Conservation (phyloP, 2,797 vertebrate species). For the Parotocinclus haroldoi region DNA sequence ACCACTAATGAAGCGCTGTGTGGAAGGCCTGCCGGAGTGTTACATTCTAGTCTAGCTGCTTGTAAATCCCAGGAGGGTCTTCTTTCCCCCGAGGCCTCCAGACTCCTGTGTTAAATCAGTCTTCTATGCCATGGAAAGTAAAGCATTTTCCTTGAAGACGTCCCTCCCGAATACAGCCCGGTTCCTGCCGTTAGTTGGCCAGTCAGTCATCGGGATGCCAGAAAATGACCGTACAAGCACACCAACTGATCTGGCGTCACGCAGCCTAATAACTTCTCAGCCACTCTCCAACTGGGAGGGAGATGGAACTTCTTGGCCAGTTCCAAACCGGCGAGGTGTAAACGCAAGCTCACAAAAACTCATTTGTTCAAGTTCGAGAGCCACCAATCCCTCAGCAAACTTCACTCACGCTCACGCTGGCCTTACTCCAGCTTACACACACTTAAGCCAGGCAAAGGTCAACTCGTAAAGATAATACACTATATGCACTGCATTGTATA, state of each 20-base stretch:
- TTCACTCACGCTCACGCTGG: background rate
- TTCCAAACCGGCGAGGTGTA: background rate
- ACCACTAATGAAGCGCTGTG: constrained; percentile 3
- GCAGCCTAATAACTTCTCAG: too few species aligned
- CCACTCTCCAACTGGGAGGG: too few species aligned
- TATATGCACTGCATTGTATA: constrained; percentile 10
- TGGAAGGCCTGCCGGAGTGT: constrained; percentile 1
- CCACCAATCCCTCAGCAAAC: constrained; percentile 23
- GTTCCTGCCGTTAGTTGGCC: constrained; percentile 31
- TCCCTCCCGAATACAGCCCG: constrained; percentile 41
- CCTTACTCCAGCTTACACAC: constrained; percentile 20
- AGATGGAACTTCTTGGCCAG: background rate
- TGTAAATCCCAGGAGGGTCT: constrained; percentile 38
- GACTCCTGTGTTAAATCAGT: constrained; percentile 25
- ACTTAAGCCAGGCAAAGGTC: background rate
- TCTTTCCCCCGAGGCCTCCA: constrained; percentile 36
- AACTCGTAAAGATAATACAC: constrained; percentile 6
- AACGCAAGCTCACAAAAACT: constrained; percentile 25
- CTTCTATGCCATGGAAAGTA: constrained; percentile 57
- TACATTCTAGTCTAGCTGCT: constrained; percentile 18
- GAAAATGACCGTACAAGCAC: too few species aligned
- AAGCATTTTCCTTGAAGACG: constrained; percentile 56
- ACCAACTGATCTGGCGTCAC: too few species aligned
- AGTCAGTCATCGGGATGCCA: constrained; percentile 7
- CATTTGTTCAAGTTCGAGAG: constrained; percentile 20